Base-by-base conservation (phyloP, 2,888 invertebrate species). In the Helicoverpa assulta region DNA sequence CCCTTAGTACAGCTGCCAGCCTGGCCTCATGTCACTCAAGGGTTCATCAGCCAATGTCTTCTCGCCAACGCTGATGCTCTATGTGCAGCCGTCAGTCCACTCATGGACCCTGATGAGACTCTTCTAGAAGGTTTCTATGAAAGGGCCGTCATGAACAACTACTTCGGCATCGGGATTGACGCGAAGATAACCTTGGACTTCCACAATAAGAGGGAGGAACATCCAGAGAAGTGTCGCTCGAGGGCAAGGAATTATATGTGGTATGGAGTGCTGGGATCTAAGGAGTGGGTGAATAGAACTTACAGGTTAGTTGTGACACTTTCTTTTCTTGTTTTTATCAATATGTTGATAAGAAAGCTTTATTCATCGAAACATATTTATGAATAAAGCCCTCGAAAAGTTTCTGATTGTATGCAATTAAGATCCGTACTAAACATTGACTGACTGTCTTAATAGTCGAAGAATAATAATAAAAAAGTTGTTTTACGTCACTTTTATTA, bases 91-190 rank as follows among this genome's bases (percentile, higher is more conserved):
- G 99, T 99, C n/a, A 98, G 99, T 73, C 99, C 99, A 0, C 94
- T 99, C 14, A 98, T 99, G 97, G 99, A 99, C 90, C 98, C 98
- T 0, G 98, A 98, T 87, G 98, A 98, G 87, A 98, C 98, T 0
- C 95, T 98, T 2, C 94, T 98, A 88, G 98, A 98, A 95, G 98
- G 98, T 0, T 98, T 98, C 91, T 98, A 98, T 85, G 99, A 99
- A 93, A 97, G 98, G 82, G 99, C 99, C 86, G 99, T 99, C 1
- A 99, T 99, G 99, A 99, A 99, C 93, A 99, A 99, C 91, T 99
- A 99, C 91, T 99, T 99, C 90, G 99, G 99, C 0, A 99, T 99
- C 86, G 99, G 99, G 0, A 98, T 99, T 76, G 99, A 99, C 94
- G 99, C 99, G 0, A 99, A 99, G 94, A 99, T 99, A 65, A 98